These are phyloP conservation scores for Turnix velox DNA, from an alignment of 2,113 vertebrate genomes.

Conservation along the genomic window DNA sequence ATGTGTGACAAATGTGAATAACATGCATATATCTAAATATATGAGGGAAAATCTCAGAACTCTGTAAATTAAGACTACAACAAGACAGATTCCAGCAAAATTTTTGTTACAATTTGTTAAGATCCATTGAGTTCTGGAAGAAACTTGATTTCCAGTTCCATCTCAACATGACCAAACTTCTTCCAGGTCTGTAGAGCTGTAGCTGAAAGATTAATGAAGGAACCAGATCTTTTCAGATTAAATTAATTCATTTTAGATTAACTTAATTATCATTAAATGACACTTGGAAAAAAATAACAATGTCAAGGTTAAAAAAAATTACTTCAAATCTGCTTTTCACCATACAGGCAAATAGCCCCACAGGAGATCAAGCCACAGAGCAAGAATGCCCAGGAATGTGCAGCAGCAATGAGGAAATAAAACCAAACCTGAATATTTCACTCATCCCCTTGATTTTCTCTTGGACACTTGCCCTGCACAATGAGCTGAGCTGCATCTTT, in stretches of 20 bases:
- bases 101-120: not conserved
- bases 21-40: not conserved
- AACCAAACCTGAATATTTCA: not conserved
- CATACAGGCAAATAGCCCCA: fast-evolving
- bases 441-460: not conserved
- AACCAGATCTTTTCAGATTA: not conserved
- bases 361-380: not conserved
- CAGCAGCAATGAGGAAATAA: not conserved
- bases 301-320: not conserved
- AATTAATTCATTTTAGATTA: not conserved
- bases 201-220: not conserved
- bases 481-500: not conserved
- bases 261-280: not conserved
- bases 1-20: not conserved
- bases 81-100: not conserved
- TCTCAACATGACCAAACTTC: not conserved
- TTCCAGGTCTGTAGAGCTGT: not conserved
- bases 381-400: not conserved
- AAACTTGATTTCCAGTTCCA: not conserved
- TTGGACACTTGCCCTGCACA: not conserved
- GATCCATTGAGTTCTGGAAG: too few species aligned
- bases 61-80: not conserved
- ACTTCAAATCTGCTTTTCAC: not conserved
- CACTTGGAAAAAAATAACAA: not conserved
- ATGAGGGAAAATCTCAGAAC: not conserved